Base-by-base conservation (phyloP, 1,140 invertebrate genomes). In the Limonius californicus region DNA sequence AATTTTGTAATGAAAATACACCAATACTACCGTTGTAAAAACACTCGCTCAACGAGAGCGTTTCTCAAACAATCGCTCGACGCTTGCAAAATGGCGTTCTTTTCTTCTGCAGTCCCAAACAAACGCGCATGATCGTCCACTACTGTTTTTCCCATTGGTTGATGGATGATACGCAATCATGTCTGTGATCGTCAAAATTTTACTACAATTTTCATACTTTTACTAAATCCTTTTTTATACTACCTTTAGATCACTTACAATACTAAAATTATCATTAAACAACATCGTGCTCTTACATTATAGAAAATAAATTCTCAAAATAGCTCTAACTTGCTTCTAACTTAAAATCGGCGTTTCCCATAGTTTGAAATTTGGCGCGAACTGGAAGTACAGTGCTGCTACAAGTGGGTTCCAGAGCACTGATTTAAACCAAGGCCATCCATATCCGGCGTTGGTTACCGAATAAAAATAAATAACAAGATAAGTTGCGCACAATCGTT, bases 51-150 rank as follows among this genome's bases (percentile, higher is more conserved):
- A 42, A 60, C 70, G 53, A 70, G 70, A 75, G 73, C 70, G 74
- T 74, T 75, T 75, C 73, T 76, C 74, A 76, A 76, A 76, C 75
- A 71, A 72, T 73, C 68, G 62, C 59, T 54, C 45, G 71, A 74
- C 72, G 74, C 74, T 73, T 69, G 57, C 62, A 76, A 76, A 72
- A 76, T 76, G 74, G 74, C 74, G 68, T 47, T 35, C 62, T 56
- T 60, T 67, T 16, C 50, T 60, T 64, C 65, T 67, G 65, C 68
- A 67, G 61, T 66, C 63, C 47, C 54, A 56, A 66, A 60, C 55
- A 14, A 66, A 47, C 64, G 67, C 68, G 70, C 71, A 68, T 67
- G 66, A 57, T 57, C 16, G 39, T 15, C 47, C 43, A 32, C 35
- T 54, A 18, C 15, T 60, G 32, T 18, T 1, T 11, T 18, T 59